These are phyloP conservation scores for Scolanthus callimorphus DNA, from an alignment of 92 coral and sea anemone species.

Conservation along the genomic window DNA sequence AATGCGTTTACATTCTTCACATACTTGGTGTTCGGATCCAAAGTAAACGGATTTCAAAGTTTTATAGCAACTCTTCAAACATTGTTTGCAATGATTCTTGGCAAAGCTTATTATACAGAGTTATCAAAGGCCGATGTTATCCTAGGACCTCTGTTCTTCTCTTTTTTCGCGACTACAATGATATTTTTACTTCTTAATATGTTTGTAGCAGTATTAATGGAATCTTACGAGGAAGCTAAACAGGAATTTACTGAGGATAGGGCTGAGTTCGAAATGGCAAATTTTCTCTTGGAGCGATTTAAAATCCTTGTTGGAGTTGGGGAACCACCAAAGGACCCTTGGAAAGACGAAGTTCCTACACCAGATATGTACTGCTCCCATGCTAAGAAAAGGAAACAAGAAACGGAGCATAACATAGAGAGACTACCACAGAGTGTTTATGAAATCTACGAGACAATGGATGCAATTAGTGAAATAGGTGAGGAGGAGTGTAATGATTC, in stretches of 20 bases:
- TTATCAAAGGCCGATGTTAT: slow-evolving; percentile 5
- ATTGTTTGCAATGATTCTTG: slow-evolving; percentile 24
- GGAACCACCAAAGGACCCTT: slow-evolving; percentile 14
- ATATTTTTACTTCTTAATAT: slow-evolving; percentile 29
- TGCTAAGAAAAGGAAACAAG: no score
- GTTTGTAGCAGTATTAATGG: slow-evolving; percentile 30
- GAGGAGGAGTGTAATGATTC: no score
- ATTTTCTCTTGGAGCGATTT: slow-evolving; percentile 26
- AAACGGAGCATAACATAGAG: no score
- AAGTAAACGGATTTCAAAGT: slow-evolving; percentile 24
- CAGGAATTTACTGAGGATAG: background rate
- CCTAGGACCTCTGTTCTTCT: slow-evolving; percentile 28
- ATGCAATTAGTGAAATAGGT: no score
- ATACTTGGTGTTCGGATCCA: slow-evolving; percentile 24
- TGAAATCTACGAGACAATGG: no score
- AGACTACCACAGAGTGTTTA: no score
- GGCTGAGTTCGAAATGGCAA: slow-evolving; percentile 38
- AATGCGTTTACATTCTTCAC: slow-evolving; percentile 29
- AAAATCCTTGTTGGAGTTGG: slow-evolving; percentile 18
- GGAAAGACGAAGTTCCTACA: no score
- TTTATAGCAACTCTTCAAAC: slow-evolving; percentile 15
- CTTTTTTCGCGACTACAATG: slow-evolving; percentile 17
- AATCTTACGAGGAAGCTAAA: slow-evolving; percentile 17
- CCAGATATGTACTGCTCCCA: no score
- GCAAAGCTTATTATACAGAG: slow-evolving; percentile 33